phyloP scores from a whole-genome alignment of 2,888 invertebrate genomes.

The Margaritifera margaritifera region DNA sequence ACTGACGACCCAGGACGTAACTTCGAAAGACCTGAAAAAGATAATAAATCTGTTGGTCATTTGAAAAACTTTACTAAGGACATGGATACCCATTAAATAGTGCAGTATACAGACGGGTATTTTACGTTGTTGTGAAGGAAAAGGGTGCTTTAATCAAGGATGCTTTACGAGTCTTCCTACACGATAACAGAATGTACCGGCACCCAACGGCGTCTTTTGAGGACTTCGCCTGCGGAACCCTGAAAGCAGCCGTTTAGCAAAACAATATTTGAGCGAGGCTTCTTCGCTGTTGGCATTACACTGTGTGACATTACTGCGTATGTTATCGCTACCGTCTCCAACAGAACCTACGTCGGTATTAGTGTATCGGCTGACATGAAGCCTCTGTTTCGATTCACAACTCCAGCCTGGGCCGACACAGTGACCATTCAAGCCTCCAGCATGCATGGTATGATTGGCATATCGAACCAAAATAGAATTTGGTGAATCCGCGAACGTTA shows the following conservation, averaged over 20 bases:
- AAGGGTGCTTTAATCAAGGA: conserved; percentile 31
- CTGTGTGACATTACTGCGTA: conserved; percentile 40
- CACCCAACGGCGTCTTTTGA: conserved; percentile 34
- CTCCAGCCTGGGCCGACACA: conserved; percentile 26
- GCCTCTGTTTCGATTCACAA: conserved; percentile 40
- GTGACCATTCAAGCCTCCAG: too few relatives aligned
- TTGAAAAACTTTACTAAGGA: conserved; percentile 28
- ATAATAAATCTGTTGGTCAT: conserved; percentile 46
- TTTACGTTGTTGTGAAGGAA: conserved; percentile 39
- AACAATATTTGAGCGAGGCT: conserved; percentile 34
- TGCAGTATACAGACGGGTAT: conserved; percentile 47
- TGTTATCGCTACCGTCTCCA: conserved; percentile 30
- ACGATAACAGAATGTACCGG: conserved; percentile 55
- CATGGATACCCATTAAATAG: conserved; percentile 48
- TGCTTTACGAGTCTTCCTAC: conserved; percentile 41
- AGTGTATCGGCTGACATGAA: conserved; percentile 26
- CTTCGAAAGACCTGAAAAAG: conserved; percentile 42
- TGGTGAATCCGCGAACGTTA: too few relatives aligned
- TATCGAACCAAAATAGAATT: too few relatives aligned
- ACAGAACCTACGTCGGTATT: conserved; percentile 25
- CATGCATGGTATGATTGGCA: too few relatives aligned
- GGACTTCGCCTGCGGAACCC: conserved; percentile 49
- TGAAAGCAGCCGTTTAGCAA: conserved; percentile 43
- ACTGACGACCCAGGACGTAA: conserved; percentile 30
- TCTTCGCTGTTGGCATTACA: conserved; percentile 43